Conservation (phyloP, 2,113 vertebrate genomes). For the Gallinago paraguaiae region DNA sequence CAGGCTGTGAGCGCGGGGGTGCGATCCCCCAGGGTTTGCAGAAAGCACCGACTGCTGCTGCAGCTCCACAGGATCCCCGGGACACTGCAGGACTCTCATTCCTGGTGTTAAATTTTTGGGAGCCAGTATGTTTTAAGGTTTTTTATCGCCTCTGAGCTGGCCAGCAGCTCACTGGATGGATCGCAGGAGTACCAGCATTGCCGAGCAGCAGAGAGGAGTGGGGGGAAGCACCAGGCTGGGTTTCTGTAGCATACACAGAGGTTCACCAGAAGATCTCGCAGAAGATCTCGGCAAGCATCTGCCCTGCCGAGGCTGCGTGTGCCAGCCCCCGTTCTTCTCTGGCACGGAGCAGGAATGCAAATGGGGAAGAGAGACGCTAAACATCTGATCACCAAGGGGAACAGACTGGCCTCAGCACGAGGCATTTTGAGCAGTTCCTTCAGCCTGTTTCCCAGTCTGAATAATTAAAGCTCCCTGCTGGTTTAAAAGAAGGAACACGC, state of each 20-base stretch:
- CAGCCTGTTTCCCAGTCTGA: not conserved
- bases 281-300: not conserved
- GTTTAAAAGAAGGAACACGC: not conserved
- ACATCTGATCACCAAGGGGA: not conserved
- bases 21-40: not conserved
- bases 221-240: not conserved
- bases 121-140: not conserved
- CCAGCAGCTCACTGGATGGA: not conserved
- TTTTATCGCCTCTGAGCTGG: not conserved
- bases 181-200: not conserved
- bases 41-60: not conserved
- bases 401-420: not conserved
- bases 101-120: not conserved
- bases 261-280: not conserved
- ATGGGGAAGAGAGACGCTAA: not conserved
- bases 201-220: not conserved
- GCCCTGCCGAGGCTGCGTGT: not conserved
- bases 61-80: not conserved
- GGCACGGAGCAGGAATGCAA: not conserved
- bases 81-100: not conserved
- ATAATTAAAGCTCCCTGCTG: not conserved
- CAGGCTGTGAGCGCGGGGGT: rapidly evolving
- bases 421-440: not conserved
- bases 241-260: not conserved
- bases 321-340: not conserved